These are phyloP conservation scores for Ictalurus furcatus DNA, from an alignment of 2,113 vertebrate species.

Conservation along the genomic window DNA sequence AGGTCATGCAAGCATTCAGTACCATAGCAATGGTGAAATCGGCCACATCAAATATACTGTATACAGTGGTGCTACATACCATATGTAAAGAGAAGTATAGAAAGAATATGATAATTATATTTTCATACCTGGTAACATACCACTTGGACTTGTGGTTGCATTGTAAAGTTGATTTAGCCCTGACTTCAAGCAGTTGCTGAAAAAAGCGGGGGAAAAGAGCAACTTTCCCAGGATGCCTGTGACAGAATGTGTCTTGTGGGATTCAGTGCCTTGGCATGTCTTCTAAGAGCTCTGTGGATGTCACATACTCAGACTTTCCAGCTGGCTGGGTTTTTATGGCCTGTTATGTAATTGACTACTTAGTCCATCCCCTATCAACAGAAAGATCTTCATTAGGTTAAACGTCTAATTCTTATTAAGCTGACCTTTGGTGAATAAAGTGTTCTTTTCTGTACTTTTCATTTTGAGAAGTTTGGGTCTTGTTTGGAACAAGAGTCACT, in stretches of 20 bases:
- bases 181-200: neutral
- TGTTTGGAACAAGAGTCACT: neutral
- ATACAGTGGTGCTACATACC: neutral
- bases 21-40: neutral
- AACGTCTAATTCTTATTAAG: neutral
- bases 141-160: neutral
- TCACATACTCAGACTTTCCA: neutral
- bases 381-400: neutral
- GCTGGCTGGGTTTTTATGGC: neutral
- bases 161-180: neutral
- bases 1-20: neutral
- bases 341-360: neutral
- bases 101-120: neutral
- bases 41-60: neutral
- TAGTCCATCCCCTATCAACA: neutral
- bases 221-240: conserved; percentile 2
- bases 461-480: neutral
- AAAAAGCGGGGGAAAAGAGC: neutral
- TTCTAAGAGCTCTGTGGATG: neutral
- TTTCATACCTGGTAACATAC: neutral
- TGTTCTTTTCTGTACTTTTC: neutral
- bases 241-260: conserved; percentile 5
- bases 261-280: neutral
- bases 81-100: neutral
- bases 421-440: neutral